Conservation (phyloP, 2,113 vertebrate genomes). For the Sprattus sprattus region DNA sequence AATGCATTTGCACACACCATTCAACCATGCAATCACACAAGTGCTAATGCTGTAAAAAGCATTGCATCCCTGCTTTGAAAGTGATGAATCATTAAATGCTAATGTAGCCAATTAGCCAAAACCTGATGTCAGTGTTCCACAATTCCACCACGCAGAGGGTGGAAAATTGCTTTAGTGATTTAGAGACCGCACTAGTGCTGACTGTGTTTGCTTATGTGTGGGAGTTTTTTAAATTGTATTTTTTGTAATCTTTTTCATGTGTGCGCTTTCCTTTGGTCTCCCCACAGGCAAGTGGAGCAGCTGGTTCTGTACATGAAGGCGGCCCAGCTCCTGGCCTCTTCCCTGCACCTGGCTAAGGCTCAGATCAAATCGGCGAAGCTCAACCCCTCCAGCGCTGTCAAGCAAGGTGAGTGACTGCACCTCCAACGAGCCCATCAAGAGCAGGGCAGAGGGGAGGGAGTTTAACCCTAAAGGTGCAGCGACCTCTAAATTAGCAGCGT, state of each 20-base stretch:
- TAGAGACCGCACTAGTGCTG: background rate
- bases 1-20: background rate
- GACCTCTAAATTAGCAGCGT: background rate
- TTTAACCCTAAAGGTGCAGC: background rate
- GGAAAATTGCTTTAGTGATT: constrained; percentile 5
- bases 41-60: background rate
- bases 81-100: background rate
- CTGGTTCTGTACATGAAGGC: constrained; percentile 96
- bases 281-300: constrained; percentile 89
- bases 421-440: background rate
- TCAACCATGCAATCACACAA: background rate
- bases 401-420: constrained; percentile 80
- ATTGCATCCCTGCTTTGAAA: background rate
- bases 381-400: constrained; percentile 91
- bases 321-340: constrained; percentile 89
- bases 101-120: background rate
- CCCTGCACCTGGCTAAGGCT: constrained; percentile 92
- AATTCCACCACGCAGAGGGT: background rate
- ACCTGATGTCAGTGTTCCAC: background rate
- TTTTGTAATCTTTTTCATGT: background rate
- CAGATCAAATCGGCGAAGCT: constrained; percentile 93
- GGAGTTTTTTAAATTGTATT: background rate
- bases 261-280: constrained; percentile 35
- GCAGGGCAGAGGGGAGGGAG: background rate
- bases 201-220: background rate